Evolutionary conservation across 2,888 invertebrate genomes (phyloP).

Genomic region (Sminthurides aquaticus): DNA sequence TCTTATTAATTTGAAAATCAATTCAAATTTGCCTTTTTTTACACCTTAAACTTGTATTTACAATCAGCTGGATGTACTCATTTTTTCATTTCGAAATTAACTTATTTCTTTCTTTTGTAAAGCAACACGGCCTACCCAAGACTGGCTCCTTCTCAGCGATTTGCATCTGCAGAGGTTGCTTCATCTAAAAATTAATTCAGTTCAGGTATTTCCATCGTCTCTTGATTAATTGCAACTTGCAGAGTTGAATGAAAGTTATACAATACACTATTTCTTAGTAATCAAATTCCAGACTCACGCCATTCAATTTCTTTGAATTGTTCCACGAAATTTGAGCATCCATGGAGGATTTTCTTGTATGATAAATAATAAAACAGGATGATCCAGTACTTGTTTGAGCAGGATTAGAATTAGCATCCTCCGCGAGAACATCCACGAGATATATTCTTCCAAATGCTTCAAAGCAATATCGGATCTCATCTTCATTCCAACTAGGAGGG

Average conservation of each 20-base stretch:
- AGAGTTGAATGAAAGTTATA: background rate
- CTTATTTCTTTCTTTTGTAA: no score
- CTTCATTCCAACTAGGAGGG: constrained; percentile 94
- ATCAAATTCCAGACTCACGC: constrained; percentile 64
- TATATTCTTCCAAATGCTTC: constrained; percentile 95
- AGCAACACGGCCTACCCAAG: no score
- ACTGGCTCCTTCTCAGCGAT: constrained; percentile 99
- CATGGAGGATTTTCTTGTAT: constrained; percentile 93
- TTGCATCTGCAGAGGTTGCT: constrained; percentile 99
- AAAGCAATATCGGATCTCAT: constrained; percentile 89
- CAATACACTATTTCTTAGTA: background rate
- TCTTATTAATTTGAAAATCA: no score
- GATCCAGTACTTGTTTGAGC: constrained; percentile 59
- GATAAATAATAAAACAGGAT: constrained; percentile 99
- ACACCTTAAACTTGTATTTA: no score
- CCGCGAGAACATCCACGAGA: constrained; percentile 93
- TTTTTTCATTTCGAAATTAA: no score
- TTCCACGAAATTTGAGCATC: constrained; percentile 98
- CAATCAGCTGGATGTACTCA: no score
- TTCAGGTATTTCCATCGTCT: no score
- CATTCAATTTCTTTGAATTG: constrained; percentile 94
- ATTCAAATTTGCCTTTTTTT: no score
- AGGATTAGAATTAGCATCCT: constrained; percentile 47
- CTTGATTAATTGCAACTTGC: background rate
- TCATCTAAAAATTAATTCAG: constrained; percentile 80